phyloP scores from a whole-genome alignment of 1,140 invertebrate species.

The Sitobion miscanthi region DNA sequence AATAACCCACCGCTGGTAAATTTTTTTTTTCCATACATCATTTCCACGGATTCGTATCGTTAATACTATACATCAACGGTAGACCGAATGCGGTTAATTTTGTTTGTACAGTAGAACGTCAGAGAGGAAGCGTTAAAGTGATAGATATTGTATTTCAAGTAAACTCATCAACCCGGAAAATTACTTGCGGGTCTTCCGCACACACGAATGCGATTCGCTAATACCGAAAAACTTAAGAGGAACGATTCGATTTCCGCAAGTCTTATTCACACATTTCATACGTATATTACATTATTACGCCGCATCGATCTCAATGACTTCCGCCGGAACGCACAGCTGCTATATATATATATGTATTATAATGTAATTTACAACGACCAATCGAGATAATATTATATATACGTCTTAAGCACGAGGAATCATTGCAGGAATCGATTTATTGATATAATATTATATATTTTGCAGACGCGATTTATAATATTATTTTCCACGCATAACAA shows the following conservation, averaged over 20 bases:
- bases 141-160: conserved; percentile 31
- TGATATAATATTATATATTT: neutral
- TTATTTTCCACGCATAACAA: neutral
- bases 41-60: conserved; percentile 37
- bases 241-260: conserved; percentile 5
- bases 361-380: neutral
- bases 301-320: neutral
- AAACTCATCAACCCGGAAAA: conserved; percentile 39
- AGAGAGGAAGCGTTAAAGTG: conserved; percentile 27
- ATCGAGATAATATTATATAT: neutral
- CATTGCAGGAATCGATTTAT: neutral
- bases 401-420: neutral
- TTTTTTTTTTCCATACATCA: neutral
- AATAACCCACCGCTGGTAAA: neutral
- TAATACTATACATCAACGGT: neutral
- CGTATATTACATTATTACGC: neutral
- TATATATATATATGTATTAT: neutral
- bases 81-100: conserved; percentile 7
- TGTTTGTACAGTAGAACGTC: neutral
- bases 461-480: no score
- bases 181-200: conserved; percentile 35
- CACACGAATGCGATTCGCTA: neutral
- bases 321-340: neutral
- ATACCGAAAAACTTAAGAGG: neutral
- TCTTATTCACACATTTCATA: neutral